A percentile compares a stretch with the other conserved stretches of the same genome.
Evolutionary conservation across 1,140 invertebrate genomes (phyloP).

Genomic region (Helicoverpa zea): DNA sequence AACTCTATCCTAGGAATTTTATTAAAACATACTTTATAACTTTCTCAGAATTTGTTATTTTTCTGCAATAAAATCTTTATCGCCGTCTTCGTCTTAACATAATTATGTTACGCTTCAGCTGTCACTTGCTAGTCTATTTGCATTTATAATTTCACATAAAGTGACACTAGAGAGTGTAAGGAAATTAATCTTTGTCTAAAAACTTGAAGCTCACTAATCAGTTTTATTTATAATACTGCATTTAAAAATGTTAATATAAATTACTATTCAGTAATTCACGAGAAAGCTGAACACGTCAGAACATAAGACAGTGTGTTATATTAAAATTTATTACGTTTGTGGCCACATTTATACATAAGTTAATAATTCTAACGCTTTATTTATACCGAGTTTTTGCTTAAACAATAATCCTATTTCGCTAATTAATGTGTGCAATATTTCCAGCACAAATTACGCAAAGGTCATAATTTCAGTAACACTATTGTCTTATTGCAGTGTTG

Average conservation of each 20-base stretch:
- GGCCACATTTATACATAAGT: not conserved
- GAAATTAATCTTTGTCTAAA: constrained; percentile 19
- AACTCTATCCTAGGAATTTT: not conserved
- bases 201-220: not conserved
- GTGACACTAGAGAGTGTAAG: constrained; percentile 25
- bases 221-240: constrained; percentile 6
- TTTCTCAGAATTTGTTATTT: constrained; percentile 1
- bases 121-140: constrained; percentile 2
- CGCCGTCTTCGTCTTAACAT: not conserved
- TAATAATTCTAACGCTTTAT: not conserved
- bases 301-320: too few species aligned
- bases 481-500: constrained; percentile 54
- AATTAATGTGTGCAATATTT: constrained; percentile 47
- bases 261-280: too few species aligned
- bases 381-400: not conserved
- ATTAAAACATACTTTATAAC: not conserved
- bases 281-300: too few species aligned
- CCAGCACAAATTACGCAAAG: constrained; percentile 47
- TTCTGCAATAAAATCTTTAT: constrained; percentile 12
- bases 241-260: not conserved
- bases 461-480: constrained; percentile 48
- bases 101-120: not conserved
- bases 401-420: constrained; percentile 33
- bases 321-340: too few species aligned
- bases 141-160: constrained; percentile 21